phyloP scores from a whole-genome alignment of 2,113 vertebrate genomes.

The Cyanoliseus patagonus region DNA sequence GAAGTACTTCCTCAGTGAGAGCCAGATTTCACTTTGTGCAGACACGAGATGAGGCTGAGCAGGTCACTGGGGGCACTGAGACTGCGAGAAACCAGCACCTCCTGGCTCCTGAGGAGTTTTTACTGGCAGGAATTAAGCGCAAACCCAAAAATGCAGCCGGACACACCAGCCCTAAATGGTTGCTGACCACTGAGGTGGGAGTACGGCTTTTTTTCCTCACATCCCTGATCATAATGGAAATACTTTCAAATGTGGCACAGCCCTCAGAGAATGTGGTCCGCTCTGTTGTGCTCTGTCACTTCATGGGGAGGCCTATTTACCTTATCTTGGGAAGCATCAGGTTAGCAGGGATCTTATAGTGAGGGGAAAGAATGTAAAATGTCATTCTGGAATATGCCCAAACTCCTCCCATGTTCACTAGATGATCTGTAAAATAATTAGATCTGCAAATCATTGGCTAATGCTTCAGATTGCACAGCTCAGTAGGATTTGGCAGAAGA shows the following conservation, averaged over 20 bases:
- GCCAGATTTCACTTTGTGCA: rapidly evolving
- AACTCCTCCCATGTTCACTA: neutral
- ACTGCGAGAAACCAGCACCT: neutral
- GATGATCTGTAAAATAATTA: constrained; percentile 11
- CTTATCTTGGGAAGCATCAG: neutral
- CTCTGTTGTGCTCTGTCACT: neutral
- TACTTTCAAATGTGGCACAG: neutral
- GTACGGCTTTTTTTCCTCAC: neutral
- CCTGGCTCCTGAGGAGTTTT: neutral
- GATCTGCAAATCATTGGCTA: constrained; percentile 16
- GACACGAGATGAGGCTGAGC: neutral
- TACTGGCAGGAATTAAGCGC: neutral
- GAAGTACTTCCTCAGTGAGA: neutral
- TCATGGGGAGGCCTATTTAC: neutral
- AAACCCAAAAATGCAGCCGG: neutral
- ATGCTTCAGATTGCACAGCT: constrained; percentile 14
- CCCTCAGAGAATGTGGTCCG: neutral
- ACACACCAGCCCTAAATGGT: neutral
- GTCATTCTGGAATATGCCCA: constrained; percentile 5
- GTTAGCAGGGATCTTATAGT: neutral
- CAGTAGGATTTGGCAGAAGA: neutral
- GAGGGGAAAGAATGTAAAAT: neutral
- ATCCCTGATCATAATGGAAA: neutral
- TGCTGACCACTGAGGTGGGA: neutral
- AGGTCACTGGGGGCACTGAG: neutral